Evolutionary conservation across 2,797 vertebrate genomes (phyloP).

Genomic region (Sebastes umbrosus): DNA sequence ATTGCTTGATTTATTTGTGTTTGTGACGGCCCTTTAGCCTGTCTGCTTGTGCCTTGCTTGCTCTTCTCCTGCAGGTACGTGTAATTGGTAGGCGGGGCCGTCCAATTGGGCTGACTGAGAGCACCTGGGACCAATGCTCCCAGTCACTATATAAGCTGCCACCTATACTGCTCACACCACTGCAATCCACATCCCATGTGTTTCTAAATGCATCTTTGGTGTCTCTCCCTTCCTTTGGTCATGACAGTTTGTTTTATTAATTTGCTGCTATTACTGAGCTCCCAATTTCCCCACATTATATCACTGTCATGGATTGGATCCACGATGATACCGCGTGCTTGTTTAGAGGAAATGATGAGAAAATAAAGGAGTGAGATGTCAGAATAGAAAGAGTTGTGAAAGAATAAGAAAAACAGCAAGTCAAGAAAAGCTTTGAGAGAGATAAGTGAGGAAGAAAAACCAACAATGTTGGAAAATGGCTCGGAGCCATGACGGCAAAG

Average conservation of each 20-base stretch:
- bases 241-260: neutral
- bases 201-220: no score
- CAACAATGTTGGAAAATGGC: neutral
- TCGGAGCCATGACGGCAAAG: neutral
- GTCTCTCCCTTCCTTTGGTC: neutral
- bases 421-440: neutral
- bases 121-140: neutral
- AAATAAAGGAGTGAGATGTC: conserved; percentile 20
- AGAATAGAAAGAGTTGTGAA: conserved; percentile 20
- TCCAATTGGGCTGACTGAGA: neutral
- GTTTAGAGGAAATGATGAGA: conserved; percentile 6
- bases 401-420: conserved; percentile 17
- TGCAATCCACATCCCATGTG: no score
- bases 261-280: neutral
- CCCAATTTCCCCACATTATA: neutral
- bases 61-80: neutral
- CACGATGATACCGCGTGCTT: neutral
- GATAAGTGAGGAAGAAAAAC: neutral
- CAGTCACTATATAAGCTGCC: neutral
- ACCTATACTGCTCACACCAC: neutral
- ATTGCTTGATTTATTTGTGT: no score
- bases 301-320: neutral
- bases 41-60: neutral
- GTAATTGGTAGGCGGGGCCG: neutral
- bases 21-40: neutral